phyloP scores from a whole-genome alignment of 1,140 invertebrate species.

The Drosophila tani region DNA sequence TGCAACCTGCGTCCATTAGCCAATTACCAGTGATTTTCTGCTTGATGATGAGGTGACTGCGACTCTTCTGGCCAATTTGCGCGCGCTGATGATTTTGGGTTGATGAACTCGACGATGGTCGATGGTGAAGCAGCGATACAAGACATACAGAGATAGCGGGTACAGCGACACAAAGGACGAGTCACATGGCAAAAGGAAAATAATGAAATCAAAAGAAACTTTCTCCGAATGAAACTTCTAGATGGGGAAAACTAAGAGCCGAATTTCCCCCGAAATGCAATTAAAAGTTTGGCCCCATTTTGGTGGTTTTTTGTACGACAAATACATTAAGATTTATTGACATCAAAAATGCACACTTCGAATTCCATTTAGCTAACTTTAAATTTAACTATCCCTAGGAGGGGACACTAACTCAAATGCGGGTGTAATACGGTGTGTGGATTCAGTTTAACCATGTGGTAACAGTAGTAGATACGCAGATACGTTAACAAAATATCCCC shows the following conservation, averaged over 20 bases:
- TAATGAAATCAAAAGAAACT: constrained; percentile 43
- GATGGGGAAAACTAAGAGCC: not conserved
- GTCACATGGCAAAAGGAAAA: constrained; percentile 41
- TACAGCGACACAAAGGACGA: constrained; percentile 17
- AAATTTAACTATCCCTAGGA: constrained; percentile 42
- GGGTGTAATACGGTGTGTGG: constrained; percentile 15
- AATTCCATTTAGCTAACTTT: constrained; percentile 69
- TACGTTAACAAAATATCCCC: constrained; percentile 50
- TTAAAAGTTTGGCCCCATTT: constrained; percentile 27
- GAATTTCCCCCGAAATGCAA: constrained; percentile 15
- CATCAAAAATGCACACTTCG: constrained; percentile 72
- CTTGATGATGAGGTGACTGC: constrained; percentile 65
- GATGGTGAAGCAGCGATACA: constrained; percentile 35
- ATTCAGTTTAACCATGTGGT: constrained; percentile 25
- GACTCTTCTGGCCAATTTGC: constrained; percentile 66
- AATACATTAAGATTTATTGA: constrained; percentile 80
- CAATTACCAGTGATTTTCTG: constrained; percentile 76
- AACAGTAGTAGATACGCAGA: constrained; percentile 32
- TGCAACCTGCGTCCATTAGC: constrained; percentile 62
- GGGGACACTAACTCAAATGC: constrained; percentile 14
- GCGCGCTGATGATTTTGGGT: constrained; percentile 55
- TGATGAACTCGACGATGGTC: constrained; percentile 48
- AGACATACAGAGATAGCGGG: constrained; percentile 44
- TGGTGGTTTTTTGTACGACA: constrained; percentile 51
- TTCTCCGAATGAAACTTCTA: constrained; percentile 22